Base-by-base conservation (phyloP, 2,888 invertebrate genomes). In the Eristalis intricaria region DNA sequence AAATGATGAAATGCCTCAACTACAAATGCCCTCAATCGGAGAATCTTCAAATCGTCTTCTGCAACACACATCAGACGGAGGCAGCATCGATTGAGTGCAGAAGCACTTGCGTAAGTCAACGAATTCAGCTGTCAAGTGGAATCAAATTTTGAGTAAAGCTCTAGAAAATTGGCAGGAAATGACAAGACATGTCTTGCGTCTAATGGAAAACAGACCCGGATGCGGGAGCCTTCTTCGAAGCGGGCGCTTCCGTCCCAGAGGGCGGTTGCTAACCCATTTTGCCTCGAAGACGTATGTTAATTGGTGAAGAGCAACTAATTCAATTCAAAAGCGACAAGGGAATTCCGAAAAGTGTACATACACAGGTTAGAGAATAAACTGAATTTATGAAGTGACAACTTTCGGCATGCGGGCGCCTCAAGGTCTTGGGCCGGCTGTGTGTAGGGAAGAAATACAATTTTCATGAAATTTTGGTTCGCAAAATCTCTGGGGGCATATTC, bases 401-500 rank as follows among this genome's bases (percentile, higher is more conserved):
- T 15, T n/a, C 43, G 7, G 7, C 43, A 43, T 50, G 2, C 50
- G 19, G 50, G 50, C 50, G 50, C 50, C 50, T 13, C 5, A 19
- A 2, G 3, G 1, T 2, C 50, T 8, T 19, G 8, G n/a, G 19
- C n/a, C 50, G 50, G 19, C 50, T 19, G 50, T 50, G 50, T 50
- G 50, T 32, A 32, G 2, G 8, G 50, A 50, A 19, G 50, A 19
- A 50, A 50, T 19, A 19, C 50, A 50, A 50, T 50, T 19, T 50
- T 50, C 50, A 65, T 65, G 38, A 22, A n/a, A 22, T 40, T 65
- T 38, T 11, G 65, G 38, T 38, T 32, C n/a, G 7, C 3, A 32
- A 65, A 65, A 65, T 38, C 38, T 23, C 65, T 40, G 22, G 65
- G 4, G 23, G 38, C 65, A 65, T 64, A 19, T 50, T 50, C 50